phyloP scores from a whole-genome alignment of 2,888 invertebrate genomes.

The Scaptomyza tumidula region DNA sequence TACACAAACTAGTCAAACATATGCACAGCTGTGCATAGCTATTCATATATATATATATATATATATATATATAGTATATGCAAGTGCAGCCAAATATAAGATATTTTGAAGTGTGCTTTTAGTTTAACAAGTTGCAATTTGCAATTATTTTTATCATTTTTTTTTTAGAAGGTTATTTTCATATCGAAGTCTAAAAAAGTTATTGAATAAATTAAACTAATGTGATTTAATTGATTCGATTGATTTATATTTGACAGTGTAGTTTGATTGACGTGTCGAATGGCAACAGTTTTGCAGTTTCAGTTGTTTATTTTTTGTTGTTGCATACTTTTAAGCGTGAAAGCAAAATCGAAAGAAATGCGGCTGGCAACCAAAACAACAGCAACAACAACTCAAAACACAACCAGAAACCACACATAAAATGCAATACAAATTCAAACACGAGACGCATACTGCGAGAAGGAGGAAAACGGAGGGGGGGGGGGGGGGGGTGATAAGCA shows the following conservation, averaged over 20 bases:
- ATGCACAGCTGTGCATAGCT: neutral
- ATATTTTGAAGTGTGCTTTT: neutral
- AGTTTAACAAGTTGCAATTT: too few relatives aligned
- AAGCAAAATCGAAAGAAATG: constrained; percentile 6
- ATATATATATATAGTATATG: neutral
- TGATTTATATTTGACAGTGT: neutral
- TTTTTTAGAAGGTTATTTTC: too few relatives aligned
- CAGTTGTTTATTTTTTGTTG: constrained; percentile 9
- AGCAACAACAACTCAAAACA: neutral
- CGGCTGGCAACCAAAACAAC: neutral
- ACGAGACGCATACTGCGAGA: neutral
- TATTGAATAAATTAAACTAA: too few relatives aligned
- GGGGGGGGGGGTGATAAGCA: neutral
- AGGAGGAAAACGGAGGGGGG: neutral
- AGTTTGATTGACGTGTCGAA: neutral
- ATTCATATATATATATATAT: neutral
- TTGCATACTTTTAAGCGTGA: constrained; percentile 29
- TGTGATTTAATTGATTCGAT: neutral
- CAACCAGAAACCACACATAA: constrained; percentile 3
- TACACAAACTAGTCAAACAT: too few relatives aligned
- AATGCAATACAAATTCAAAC: constrained; percentile 19
- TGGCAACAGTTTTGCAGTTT: neutral
- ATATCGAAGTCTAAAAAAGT: too few relatives aligned
- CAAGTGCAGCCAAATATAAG: neutral
- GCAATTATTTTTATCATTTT: too few relatives aligned